Evolutionary conservation across 2,888 invertebrate genomes (phyloP).

Genomic region (Cabera pusaria): DNA sequence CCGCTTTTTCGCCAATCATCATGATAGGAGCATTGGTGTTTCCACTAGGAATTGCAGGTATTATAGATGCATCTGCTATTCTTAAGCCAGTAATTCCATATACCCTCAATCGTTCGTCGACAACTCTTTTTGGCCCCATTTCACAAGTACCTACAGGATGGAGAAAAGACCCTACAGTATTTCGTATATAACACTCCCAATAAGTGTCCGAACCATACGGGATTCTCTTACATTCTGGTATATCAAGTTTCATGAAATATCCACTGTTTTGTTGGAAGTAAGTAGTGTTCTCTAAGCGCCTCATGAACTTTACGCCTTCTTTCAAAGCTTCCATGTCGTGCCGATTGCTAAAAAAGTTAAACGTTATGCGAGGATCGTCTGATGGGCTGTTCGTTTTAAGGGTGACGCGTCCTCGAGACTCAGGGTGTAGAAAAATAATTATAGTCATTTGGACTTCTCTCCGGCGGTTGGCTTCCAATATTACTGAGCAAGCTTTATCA

Average conservation of each 20-base stretch:
- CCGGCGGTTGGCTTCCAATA: too few species aligned
- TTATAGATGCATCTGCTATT: slow-evolving; percentile 66
- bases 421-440: too few species aligned
- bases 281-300: slow-evolving; percentile 48
- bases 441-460: too few species aligned
- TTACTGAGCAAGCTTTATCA: too few species aligned
- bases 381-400: too few species aligned
- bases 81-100: slow-evolving; percentile 54
- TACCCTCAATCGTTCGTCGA: slow-evolving; percentile 59
- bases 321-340: slow-evolving; percentile 41
- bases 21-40: slow-evolving; percentile 69
- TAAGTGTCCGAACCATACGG: slow-evolving; percentile 82
- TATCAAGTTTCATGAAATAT: slow-evolving; percentile 45
- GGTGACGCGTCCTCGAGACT: too few species aligned
- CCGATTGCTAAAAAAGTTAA: too few species aligned
- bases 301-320: slow-evolving; percentile 55
- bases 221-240: slow-evolving; percentile 78
- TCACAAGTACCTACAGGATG: slow-evolving; percentile 81
- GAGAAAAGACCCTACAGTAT: slow-evolving; percentile 81
- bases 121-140: slow-evolving; percentile 64
- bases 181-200: slow-evolving; percentile 85
- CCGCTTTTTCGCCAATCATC: slow-evolving; percentile 72
- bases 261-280: slow-evolving; percentile 51
- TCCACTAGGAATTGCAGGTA: slow-evolving; percentile 64
- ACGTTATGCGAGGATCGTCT: too few species aligned